Conservation (phyloP, 2,888 invertebrate genomes). For the Microchrysa polita region DNA sequence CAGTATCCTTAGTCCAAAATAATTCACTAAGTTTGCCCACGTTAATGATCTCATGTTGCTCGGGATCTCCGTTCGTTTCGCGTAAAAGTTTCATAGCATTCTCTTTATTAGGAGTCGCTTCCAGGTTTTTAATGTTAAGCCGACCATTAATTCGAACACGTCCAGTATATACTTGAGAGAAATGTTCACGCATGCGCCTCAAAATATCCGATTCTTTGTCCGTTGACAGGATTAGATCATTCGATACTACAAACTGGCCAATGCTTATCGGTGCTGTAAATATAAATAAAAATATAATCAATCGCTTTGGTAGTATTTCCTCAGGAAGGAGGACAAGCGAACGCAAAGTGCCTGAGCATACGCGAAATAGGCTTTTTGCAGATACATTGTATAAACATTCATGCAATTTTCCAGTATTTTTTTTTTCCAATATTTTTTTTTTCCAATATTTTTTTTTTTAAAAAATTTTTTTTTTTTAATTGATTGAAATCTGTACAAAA, state of each 20-base stretch:
- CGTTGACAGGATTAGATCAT: background rate
- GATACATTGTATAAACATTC: no score
- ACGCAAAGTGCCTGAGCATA: no score
- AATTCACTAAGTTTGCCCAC: background rate
- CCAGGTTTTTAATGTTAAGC: background rate
- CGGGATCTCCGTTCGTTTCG: no score
- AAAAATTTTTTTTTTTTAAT: no score
- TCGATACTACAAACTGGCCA: background rate
- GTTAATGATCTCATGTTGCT: background rate
- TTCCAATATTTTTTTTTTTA: no score
- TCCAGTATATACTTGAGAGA: background rate
- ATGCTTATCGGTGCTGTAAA: background rate
- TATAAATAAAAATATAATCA: no score
- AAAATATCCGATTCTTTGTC: background rate
- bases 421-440: no score
- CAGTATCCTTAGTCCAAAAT: background rate
- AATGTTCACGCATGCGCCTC: background rate
- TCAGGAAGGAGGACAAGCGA: no score
- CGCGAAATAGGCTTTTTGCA: no score
- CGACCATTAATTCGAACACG: background rate
- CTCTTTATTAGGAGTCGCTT: background rate
- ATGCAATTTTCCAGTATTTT: no score
- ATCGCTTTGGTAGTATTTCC: no score
- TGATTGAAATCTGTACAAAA: no score
- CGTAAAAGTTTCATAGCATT: background rate